These are phyloP conservation scores for Colletes latitarsis DNA, from an alignment of 1,140 invertebrate genomes.

Conservation along the genomic window DNA sequence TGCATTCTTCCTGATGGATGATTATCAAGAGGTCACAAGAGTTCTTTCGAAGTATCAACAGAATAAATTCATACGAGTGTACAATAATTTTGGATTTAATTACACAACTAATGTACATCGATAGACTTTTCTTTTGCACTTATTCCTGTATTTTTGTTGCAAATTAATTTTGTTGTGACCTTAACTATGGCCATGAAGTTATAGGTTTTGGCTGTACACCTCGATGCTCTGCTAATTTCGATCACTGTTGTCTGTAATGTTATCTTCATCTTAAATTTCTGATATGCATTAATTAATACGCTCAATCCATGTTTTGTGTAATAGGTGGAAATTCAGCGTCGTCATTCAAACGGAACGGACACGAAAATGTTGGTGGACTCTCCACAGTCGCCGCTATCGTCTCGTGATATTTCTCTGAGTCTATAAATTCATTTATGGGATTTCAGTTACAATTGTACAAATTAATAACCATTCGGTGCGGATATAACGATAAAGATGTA, in stretches of 20 bases:
- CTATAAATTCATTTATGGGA: conserved; percentile 80
- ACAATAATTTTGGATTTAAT: conserved; percentile 3
- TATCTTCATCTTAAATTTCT: conserved; percentile 38
- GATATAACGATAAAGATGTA: conserved; percentile 68
- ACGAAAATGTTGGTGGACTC: conserved; percentile 84
- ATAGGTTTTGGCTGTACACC: conserved; percentile 8
- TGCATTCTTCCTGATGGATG: conserved; percentile 21
- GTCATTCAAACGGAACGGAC: conserved; percentile 87
- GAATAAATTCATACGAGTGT: conserved; percentile 3
- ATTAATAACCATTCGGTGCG: conserved; percentile 47
- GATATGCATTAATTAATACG: conserved; percentile 55
- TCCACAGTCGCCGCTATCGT: conserved; percentile 86
- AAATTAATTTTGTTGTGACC: conserved; percentile 9
- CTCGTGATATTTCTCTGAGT: conserved; percentile 89
- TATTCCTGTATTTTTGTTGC: not conserved
- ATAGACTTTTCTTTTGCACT: not conserved
- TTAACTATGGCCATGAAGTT: not conserved
- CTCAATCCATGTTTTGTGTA: conserved; percentile 85
- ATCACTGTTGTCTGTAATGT: conserved; percentile 21
- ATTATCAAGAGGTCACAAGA: conserved; percentile 33
- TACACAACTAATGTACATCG: conserved; percentile 18
- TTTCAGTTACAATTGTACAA: conserved; percentile 39
- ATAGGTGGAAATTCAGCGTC: conserved; percentile 92
- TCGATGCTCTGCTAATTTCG: conserved; percentile 6
- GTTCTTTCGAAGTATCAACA: conserved; percentile 4